Evolutionary conservation across 2,113 vertebrate genomes (phyloP).

Genomic region (Aegithalos caudatus): DNA sequence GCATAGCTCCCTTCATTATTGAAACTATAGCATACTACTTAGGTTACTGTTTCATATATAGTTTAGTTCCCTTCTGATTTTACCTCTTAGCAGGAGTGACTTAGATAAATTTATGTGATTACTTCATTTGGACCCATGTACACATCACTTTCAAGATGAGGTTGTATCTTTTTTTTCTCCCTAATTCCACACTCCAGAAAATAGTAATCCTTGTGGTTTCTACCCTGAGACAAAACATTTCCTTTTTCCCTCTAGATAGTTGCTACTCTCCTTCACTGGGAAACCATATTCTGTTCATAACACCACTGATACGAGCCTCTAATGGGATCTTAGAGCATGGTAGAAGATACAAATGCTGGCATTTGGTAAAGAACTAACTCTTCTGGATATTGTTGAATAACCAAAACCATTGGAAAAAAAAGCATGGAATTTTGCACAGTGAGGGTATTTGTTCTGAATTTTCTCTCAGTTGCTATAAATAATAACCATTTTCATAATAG

Average conservation of each 20-base stretch:
- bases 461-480: slow-evolving; percentile 8
- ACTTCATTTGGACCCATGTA: neutral
- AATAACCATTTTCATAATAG: slow-evolving; percentile 40
- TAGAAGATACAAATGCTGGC: neutral
- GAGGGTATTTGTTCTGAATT: neutral
- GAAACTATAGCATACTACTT: neutral
- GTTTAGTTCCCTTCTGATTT: neutral
- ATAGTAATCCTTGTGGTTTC: neutral
- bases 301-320: neutral
- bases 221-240: neutral
- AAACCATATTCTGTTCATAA: neutral
- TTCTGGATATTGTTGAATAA: neutral
- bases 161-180: neutral
- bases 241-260: neutral
- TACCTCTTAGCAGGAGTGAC: neutral
- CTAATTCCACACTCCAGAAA: neutral
- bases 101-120: neutral
- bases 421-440: neutral
- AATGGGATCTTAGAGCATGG: neutral
- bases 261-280: neutral
- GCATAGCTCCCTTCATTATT: neutral
- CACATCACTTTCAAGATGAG: neutral
- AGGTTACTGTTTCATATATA: neutral
- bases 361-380: neutral
- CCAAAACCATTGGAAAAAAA: neutral